Evolutionary conservation across 2,797 vertebrate species (phyloP).

Genomic region (Apodemus agrarius): DNA sequence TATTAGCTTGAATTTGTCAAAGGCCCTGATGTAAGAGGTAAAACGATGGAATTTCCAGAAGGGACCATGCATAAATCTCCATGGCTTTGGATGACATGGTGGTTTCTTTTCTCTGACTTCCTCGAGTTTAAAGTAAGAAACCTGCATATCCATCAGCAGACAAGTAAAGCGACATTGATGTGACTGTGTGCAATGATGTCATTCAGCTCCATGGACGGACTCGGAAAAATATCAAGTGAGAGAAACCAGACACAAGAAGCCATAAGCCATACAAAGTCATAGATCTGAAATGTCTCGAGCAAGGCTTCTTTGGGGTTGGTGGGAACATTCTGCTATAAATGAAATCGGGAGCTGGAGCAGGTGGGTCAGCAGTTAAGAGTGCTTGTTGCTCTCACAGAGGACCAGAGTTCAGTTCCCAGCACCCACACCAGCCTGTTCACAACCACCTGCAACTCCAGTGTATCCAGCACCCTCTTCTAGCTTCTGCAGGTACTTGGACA

Average conservation of each 20-base stretch:
- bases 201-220: not conserved
- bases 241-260: constrained; percentile 11
- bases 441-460: not conserved
- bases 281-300: not conserved
- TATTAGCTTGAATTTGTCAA: constrained; percentile 5
- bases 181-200: not conserved
- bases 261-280: not conserved
- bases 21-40: not conserved
- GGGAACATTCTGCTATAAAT: not conserved
- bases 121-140: constrained; percentile 16
- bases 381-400: not conserved
- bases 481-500: not conserved
- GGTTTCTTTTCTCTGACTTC: not conserved
- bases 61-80: not conserved
- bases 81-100: not conserved
- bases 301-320: not conserved
- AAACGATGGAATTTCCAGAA: not conserved
- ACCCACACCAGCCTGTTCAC: not conserved
- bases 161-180: not conserved
- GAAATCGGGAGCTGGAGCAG: not conserved
- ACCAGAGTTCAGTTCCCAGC: not conserved
- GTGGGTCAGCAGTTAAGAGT: not conserved
- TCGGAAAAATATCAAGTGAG: not conserved
- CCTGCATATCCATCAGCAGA: not conserved
- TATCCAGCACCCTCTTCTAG: not conserved